Evolutionary conservation across 2,113 vertebrate species (phyloP), one percentile per base, ranked within the genome.

Genomic region (Prietella phreatophila): DNA sequence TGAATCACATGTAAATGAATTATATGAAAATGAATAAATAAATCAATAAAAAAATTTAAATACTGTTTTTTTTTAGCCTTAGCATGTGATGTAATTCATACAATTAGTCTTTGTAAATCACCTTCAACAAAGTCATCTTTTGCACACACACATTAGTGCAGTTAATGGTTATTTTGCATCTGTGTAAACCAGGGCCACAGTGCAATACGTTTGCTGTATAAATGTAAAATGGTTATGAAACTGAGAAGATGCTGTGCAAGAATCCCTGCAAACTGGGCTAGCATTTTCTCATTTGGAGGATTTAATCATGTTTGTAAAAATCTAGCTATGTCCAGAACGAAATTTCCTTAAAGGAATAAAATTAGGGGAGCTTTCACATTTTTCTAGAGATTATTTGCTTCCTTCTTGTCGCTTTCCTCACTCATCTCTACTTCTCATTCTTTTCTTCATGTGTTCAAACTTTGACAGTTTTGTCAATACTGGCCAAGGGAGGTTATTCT

Each of bases 381-480:
- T 65, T 58, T 58, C n/a, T 63, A 19, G n/a, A 11, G 60, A 56
- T 58, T 20, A 55, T 86, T 22, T 33, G 63, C 25, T 67, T 85
- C 55, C 6, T 30, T 83, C 19, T 82, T 17, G 14, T 47, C 79
- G 80, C 20, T 84, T 20, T 42, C 39, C 53, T 73, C n/a, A 53
- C 39, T 65, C 65, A 15, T 58, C 13, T 65, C 47, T 73, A 47
- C 56, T 65, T 79, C 25, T 55, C 82, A 42, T 22, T 85, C 55
- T 53, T 81, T 30, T 76, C 63, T 85, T 83, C 86, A 82, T 76
- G 55, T 82, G 89, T 83, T 87, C 82, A 89, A 80, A 63, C 76
- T 42, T 82, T 85, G 89, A 85, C 75, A 17, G 67, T 82, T 82
- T 76, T 1, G 50, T 87, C 89, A 87, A 85, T 89, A 87, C 47